Conservation (phyloP, 1,140 invertebrate genomes). For the Monochamus saltuarius region DNA sequence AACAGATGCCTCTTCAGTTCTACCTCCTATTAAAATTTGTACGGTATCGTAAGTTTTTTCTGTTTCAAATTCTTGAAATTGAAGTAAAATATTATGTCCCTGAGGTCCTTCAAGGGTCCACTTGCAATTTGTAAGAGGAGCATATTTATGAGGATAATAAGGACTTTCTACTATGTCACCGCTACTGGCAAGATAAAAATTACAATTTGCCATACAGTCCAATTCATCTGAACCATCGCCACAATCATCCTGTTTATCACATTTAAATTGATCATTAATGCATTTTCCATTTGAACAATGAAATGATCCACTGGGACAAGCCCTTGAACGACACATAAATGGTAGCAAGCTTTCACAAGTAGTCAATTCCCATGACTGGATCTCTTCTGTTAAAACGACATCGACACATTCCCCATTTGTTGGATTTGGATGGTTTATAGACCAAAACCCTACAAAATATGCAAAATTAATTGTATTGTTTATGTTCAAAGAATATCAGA, state of each 20-base stretch:
- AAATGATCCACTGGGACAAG: slow-evolving; percentile 89
- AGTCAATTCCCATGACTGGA: slow-evolving; percentile 88
- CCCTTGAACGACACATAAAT: slow-evolving; percentile 88
- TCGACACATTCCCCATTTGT: slow-evolving; percentile 86
- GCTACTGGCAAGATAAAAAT: slow-evolving; percentile 89
- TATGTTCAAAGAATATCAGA: too few species aligned
- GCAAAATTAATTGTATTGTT: neutral
- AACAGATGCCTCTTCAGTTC: slow-evolving; percentile 91
- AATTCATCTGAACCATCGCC: slow-evolving; percentile 90
- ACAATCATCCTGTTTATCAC: slow-evolving; percentile 91
- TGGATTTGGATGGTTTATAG: slow-evolving; percentile 81
- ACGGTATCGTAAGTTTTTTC: slow-evolving; percentile 96
- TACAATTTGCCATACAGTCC: slow-evolving; percentile 83
- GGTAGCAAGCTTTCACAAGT: slow-evolving; percentile 92
- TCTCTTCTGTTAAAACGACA: slow-evolving; percentile 68
- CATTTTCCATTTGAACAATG: slow-evolving; percentile 92
- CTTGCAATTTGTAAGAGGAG: slow-evolving; percentile 87
- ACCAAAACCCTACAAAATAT: slow-evolving; percentile 74
- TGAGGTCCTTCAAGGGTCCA: slow-evolving; percentile 96
- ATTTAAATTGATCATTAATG: slow-evolving; percentile 85
- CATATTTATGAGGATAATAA: slow-evolving; percentile 92
- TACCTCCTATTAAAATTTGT: slow-evolving; percentile 90
- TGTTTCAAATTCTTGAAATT: slow-evolving; percentile 96
- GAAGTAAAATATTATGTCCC: slow-evolving; percentile 88
- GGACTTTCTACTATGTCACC: slow-evolving; percentile 94